phyloP scores from a whole-genome alignment of 2,888 invertebrate genomes.

The Athalia circularis region DNA sequence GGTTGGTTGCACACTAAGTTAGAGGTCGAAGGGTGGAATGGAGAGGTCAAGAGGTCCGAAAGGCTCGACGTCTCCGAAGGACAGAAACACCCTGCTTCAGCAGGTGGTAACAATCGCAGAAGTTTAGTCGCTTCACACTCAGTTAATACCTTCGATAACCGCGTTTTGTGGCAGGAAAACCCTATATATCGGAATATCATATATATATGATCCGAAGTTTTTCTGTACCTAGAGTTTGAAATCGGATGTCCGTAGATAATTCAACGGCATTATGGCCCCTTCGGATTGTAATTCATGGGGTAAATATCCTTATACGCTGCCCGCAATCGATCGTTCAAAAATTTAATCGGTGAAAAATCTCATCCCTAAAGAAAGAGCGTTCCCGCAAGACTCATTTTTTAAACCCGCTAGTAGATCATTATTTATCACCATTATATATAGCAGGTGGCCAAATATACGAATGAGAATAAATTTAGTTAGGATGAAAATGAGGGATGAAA shows the following conservation, averaged over 20 bases:
- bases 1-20: neutral
- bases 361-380: too few species aligned
- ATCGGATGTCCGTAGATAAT: too few species aligned
- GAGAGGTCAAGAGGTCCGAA: neutral
- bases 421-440: constrained; percentile 18
- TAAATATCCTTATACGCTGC: too few species aligned
- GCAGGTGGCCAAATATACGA: neutral
- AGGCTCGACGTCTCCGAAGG: neutral
- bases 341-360: too few species aligned
- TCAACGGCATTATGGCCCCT: too few species aligned
- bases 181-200: neutral
- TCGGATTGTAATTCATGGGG: too few species aligned
- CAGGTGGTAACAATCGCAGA: neutral
- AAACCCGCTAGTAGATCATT: constrained; percentile 8
- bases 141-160: neutral
- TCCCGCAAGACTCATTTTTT: constrained; percentile 16
- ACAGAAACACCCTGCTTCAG: neutral
- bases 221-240: neutral
- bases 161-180: too few species aligned
- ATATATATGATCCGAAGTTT: neutral
- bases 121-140: neutral
- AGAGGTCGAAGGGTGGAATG: neutral
- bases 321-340: too few species aligned
- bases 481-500: constrained; percentile 2
- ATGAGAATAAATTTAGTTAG: constrained; percentile 5